These are phyloP conservation scores for Anoura caudifer DNA, from an alignment of 2,113 vertebrate species.

Conservation along the genomic window DNA sequence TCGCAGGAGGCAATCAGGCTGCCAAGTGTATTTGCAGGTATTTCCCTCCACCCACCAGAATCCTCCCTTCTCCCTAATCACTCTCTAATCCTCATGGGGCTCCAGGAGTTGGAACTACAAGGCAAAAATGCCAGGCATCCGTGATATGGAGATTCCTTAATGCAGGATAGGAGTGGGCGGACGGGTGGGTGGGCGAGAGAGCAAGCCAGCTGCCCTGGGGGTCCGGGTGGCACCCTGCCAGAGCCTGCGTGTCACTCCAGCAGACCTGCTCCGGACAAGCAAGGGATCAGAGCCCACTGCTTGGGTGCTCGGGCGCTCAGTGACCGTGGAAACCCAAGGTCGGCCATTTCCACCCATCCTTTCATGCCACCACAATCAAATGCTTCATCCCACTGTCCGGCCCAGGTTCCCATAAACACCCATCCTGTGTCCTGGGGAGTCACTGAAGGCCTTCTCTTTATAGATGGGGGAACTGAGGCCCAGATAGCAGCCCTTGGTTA, in stretches of 20 bases:
- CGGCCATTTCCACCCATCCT: background rate
- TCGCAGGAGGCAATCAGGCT: background rate
- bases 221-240: background rate
- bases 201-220: background rate
- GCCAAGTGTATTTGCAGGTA: background rate
- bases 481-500: background rate
- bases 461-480: background rate
- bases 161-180: background rate
- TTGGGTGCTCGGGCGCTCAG: accelerated
- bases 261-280: background rate
- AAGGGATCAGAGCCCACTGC: accelerated
- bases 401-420: background rate
- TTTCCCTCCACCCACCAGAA: background rate
- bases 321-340: accelerated
- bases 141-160: slow-evolving; percentile 59
- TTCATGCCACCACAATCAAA: accelerated
- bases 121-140: slow-evolving; percentile 75
- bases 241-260: accelerated
- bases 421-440: background rate
- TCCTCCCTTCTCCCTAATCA: slow-evolving; percentile 59
- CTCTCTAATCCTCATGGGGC: slow-evolving; percentile 62
- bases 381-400: background rate
- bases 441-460: background rate
- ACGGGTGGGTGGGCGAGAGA: background rate
- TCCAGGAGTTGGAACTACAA: slow-evolving; percentile 45